These are phyloP conservation scores for Lepilemur ruficaudatus DNA, from an alignment of 2,797 vertebrate species.

Conservation along the genomic window DNA sequence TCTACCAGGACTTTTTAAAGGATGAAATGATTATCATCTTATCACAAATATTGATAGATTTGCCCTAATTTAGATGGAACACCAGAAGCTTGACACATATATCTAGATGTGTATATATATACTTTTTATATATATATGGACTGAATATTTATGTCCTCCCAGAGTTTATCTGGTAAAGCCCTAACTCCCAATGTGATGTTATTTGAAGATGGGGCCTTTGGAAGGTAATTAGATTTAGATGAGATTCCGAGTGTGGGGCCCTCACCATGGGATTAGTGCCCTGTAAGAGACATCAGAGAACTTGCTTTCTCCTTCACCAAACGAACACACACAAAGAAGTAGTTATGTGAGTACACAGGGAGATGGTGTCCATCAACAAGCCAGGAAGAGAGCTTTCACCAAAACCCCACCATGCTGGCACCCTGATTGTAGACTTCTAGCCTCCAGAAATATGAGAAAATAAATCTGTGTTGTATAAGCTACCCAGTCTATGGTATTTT, in stretches of 20 bases:
- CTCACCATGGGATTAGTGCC: not conserved
- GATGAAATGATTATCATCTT: not conserved
- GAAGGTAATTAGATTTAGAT: not conserved
- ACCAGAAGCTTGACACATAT: not conserved
- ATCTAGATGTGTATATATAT: not conserved
- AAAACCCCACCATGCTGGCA: no score
- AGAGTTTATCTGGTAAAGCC: not conserved
- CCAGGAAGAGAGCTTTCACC: not conserved
- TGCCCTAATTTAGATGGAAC: slow-evolving; percentile 3
- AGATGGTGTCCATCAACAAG: not conserved
- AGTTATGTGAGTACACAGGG: not conserved
- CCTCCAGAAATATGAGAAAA: not conserved
- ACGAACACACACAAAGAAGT: not conserved
- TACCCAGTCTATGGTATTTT: not conserved
- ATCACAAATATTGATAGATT: not conserved
- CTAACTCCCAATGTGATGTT: not conserved
- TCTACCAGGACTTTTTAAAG: not conserved
- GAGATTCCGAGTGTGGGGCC: not conserved
- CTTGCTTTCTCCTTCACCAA: not conserved
- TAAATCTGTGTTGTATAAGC: not conserved
- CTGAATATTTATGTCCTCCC: not conserved
- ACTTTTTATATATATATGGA: not conserved
- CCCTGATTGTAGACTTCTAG: not conserved
- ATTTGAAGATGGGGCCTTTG: not conserved
- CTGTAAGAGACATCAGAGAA: not conserved